Percentiles rank a stretch among this genome's conserved stretches.
phyloP scores from a whole-genome alignment of 2,113 vertebrate species.

The Cinclus mexicanus region DNA sequence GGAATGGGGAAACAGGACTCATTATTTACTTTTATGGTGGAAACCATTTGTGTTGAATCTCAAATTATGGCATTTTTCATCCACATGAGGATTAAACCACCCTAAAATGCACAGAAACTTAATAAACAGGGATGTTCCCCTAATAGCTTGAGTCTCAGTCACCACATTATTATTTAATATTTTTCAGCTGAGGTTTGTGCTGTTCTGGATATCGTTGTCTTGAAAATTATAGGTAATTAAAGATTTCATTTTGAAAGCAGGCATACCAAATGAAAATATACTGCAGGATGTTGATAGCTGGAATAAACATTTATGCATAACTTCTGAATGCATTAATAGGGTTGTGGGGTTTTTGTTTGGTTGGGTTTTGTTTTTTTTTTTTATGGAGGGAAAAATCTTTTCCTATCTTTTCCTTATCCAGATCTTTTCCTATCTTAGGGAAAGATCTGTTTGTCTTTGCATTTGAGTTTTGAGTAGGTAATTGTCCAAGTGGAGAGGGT shows the following conservation, averaged over 20 bases:
- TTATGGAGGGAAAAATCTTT: no score
- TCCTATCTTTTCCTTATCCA: no score
- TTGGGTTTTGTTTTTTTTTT: no score
- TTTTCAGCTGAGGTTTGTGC: neutral
- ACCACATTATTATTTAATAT: neutral
- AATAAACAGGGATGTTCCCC: neutral
- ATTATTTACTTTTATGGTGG: neutral
- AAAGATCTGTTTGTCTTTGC: neutral
- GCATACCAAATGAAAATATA: neutral
- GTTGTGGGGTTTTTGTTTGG: no score
- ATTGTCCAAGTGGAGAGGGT: neutral
- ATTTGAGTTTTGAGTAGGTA: neutral
- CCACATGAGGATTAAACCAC: neutral
- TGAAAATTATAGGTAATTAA: constrained; percentile 22
- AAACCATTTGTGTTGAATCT: neutral
- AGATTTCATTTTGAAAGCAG: neutral
- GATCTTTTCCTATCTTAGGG: neutral
- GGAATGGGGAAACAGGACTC: neutral
- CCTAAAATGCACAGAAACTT: neutral
- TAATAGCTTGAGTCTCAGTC: neutral
- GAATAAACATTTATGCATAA: neutral
- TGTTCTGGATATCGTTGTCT: neutral
- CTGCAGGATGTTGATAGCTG: neutral
- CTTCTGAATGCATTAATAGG: neutral
- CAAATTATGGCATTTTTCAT: neutral